Base-by-base conservation (phyloP, 1,140 invertebrate species). In the Mamestra configurata region DNA sequence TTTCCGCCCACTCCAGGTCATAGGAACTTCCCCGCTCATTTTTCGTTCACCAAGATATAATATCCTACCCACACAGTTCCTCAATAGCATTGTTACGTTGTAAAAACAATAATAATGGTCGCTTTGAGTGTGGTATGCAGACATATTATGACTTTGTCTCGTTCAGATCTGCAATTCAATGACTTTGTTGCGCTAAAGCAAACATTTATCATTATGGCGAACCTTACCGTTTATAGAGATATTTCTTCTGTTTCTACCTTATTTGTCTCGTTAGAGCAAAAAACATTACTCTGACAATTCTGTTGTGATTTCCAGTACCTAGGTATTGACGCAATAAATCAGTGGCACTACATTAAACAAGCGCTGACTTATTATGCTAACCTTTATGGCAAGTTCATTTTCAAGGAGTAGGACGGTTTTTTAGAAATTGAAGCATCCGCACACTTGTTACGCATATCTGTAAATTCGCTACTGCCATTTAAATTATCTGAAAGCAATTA, bases 1-100 rank as follows among this genome's bases (percentile, higher is more conserved):
- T 71, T 71, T 71, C 43, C 68, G n/a, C 68, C 68, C 68, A 71
- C 68, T 6, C 8, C 13, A n/a, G 22, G 43, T 70, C 27, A 71
- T 10, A 71, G n/a, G n/a, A 4, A 31, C 22, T 51, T 35, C 13
- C 6, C 46, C 20, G 6, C 15, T 51, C 22, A 27, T 31, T 49
- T 40, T 35, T 53, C 64, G 35, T 43, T 1, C 11, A 31, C 22
- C 15, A n/a, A 37, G 59, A 64, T 64, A 64, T 64, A n/a, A 68
- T 46, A 46, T 4, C n/a, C 20, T 46, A 22, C 64, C 64, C 64
- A 68, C 64, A 13, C 64, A 64, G 27, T 31, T 57, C 15, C 18
- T 20, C n/a, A 66, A 43, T n/a, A 18, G 24, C 43, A 43, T 22
- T 40, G 35, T 37, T 43, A 66, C 11, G 10, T 40, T 66, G 20